Evolutionary conservation across 2,113 vertebrate species (phyloP).

Genomic region (Cebus imitator): DNA sequence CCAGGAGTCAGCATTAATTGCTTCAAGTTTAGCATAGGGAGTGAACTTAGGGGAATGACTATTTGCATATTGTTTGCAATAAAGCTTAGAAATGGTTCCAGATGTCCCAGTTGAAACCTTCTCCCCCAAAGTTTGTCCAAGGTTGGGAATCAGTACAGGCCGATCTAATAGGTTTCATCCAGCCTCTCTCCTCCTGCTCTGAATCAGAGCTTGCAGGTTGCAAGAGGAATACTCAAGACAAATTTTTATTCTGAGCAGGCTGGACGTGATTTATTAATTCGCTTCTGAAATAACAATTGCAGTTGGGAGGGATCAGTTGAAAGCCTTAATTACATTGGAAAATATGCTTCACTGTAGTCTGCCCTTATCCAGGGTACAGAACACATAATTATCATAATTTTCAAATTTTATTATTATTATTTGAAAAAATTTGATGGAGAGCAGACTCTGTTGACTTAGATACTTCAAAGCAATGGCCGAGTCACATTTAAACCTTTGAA

Average conservation of each 20-base stretch:
- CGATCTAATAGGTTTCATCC: slow-evolving; percentile 48
- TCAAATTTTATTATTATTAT: slow-evolving; percentile 82
- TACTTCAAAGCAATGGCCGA: slow-evolving; percentile 76
- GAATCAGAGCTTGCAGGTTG: slow-evolving; percentile 80
- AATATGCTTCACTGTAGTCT: slow-evolving; percentile 87
- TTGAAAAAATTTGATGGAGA: slow-evolving; percentile 81
- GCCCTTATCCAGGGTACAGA: slow-evolving; percentile 81
- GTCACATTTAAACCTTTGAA: slow-evolving; percentile 77
- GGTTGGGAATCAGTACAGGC: slow-evolving; percentile 59
- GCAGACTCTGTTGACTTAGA: slow-evolving; percentile 72
- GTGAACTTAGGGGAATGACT: slow-evolving; percentile 79
- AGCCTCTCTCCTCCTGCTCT: slow-evolving; percentile 63
- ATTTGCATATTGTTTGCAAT: slow-evolving; percentile 85
- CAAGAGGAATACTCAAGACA: slow-evolving; percentile 85
- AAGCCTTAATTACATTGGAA: slow-evolving; percentile 93
- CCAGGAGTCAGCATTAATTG: slow-evolving; percentile 89
- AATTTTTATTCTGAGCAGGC: slow-evolving; percentile 95
- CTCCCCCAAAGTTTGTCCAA: slow-evolving; percentile 74
- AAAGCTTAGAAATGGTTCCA: slow-evolving; percentile 82
- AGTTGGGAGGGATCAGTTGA: slow-evolving; percentile 89
- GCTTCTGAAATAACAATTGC: slow-evolving; percentile 97
- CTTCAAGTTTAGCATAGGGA: slow-evolving; percentile 88
- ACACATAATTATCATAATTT: slow-evolving; percentile 86
- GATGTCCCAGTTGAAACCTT: slow-evolving; percentile 76
- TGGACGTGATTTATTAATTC: slow-evolving; percentile 95